Conservation (phyloP, 2,888 invertebrate species). For the Coenonympha arcania region DNA sequence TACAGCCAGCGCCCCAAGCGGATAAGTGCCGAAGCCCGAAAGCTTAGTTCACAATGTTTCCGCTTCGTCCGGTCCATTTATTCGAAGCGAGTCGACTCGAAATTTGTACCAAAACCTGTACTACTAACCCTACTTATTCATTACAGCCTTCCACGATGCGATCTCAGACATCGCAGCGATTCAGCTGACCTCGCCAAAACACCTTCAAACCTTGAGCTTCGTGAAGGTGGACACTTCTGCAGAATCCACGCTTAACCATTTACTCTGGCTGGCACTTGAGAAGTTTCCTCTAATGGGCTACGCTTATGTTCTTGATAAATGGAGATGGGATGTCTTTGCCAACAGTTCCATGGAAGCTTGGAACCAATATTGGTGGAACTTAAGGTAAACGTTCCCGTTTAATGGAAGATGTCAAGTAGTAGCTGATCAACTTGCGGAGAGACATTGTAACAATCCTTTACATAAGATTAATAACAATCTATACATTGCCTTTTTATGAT, state of each 20-base stretch:
- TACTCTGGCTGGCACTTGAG: conserved; percentile 61
- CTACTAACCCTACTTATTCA: no score
- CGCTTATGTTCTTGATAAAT: conserved; percentile 61
- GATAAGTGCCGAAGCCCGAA: no score
- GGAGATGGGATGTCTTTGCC: conserved; percentile 64
- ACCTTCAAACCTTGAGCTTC: conserved; percentile 60
- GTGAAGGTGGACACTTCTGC: conserved; percentile 48
- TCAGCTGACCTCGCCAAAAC: conserved; percentile 71
- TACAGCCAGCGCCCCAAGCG: no score
- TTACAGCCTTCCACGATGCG: conserved; percentile 77
- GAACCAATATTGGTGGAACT: conserved; percentile 67
- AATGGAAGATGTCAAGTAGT: no score
- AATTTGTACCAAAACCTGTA: no score
- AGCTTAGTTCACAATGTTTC: no score
- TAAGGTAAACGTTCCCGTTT: conserved; percentile 49
- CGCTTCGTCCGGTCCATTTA: no score
- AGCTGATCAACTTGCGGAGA: no score
- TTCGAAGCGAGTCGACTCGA: no score
- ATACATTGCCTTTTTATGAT: no score
- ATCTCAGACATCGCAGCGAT: conserved; percentile 77
- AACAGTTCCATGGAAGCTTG: conserved; percentile 51
- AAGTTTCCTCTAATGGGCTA: conserved; percentile 65
- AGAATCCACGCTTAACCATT: conserved; percentile 56
- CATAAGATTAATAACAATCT: no score
- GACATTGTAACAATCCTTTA: no score